These are phyloP conservation scores for Synergus umbraculus DNA, from an alignment of 2,888 invertebrate species.

Conservation along the genomic window DNA sequence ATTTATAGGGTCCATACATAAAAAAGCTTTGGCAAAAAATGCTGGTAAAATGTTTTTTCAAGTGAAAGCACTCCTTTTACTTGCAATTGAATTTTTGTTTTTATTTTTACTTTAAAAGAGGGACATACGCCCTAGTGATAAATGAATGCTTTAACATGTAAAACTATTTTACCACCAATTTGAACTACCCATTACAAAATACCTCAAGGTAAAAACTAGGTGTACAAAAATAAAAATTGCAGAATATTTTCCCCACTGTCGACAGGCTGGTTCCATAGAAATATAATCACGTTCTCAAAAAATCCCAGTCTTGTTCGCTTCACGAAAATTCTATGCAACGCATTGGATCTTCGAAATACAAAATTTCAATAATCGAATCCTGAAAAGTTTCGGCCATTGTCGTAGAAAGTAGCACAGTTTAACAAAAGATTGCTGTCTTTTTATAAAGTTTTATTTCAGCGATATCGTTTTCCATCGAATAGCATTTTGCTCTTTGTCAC, in stretches of 20 bases:
- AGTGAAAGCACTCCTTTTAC: neutral
- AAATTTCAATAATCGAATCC: conserved; percentile 1
- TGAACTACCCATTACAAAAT: neutral
- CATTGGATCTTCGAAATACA: conserved; percentile 9
- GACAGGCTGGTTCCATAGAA: conserved; percentile 22
- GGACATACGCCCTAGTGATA: too few species aligned
- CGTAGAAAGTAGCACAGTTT: conserved; percentile 13
- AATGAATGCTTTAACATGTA: neutral
- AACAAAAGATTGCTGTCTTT: conserved; percentile 29
- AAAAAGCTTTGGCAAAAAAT: neutral
- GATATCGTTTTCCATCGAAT: conserved; percentile 39
- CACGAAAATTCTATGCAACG: neutral
- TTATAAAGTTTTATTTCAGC: conserved; percentile 44
- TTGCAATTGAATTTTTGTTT: too few species aligned
- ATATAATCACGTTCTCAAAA: conserved; percentile 27
- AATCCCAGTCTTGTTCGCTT: conserved; percentile 5
- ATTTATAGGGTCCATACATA: neutral
- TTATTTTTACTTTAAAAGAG: too few species aligned
- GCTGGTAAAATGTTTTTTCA: neutral
- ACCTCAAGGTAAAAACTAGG: neutral
- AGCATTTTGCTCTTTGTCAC: conserved; percentile 43
- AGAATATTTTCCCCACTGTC: neutral
- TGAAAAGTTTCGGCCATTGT: conserved; percentile 21
- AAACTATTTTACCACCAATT: conserved; percentile 7
- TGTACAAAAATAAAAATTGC: conserved; percentile 5